A percentile compares a stretch with the other conserved stretches of the same genome.
These are phyloP conservation scores for Crepidodera aurea DNA, from an alignment of 2,888 invertebrate genomes.

Conservation along the genomic window DNA sequence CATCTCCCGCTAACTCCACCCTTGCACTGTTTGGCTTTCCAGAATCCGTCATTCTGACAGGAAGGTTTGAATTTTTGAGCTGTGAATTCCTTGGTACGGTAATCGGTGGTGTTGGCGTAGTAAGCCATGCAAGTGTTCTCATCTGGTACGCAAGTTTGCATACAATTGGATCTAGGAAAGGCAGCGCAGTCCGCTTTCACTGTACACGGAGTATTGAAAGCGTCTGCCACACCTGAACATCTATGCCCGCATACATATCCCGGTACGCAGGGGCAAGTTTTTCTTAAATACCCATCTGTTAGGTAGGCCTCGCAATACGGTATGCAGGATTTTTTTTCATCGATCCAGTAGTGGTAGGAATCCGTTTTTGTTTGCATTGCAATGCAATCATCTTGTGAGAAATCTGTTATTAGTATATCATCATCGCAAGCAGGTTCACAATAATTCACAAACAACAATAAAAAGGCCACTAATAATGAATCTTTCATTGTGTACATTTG, in stretches of 20 bases:
- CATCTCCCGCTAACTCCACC: constrained; percentile 73
- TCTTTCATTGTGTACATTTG: too few species aligned
- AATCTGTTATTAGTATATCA: constrained; percentile 40
- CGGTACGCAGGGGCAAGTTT: constrained; percentile 50
- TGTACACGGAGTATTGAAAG: neutral
- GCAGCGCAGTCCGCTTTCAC: constrained; percentile 18
- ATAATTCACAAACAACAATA: neutral
- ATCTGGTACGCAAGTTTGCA: constrained; percentile 27
- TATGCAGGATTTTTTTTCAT: constrained; percentile 28
- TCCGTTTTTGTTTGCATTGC: constrained; percentile 11
- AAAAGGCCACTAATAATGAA: too few species aligned
- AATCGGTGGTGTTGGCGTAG: constrained; percentile 43
- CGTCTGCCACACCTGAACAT: constrained; percentile 38
- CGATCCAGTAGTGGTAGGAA: constrained; percentile 35
- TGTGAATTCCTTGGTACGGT: constrained; percentile 39
- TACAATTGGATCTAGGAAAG: constrained; percentile 21
- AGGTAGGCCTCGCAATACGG: constrained; percentile 34
- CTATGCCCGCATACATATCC: constrained; percentile 51
- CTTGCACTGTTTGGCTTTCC: constrained; percentile 73
- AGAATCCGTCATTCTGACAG: constrained; percentile 68
- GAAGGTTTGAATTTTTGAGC: constrained; percentile 56
- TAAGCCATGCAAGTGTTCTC: constrained; percentile 46
- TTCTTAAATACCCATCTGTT: constrained; percentile 27
- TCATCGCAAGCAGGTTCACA: constrained; percentile 27
- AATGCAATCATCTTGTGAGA: constrained; percentile 43